Evolutionary conservation across 2,113 vertebrate genomes (phyloP).

Genomic region (Beaufortia kweichowensis): DNA sequence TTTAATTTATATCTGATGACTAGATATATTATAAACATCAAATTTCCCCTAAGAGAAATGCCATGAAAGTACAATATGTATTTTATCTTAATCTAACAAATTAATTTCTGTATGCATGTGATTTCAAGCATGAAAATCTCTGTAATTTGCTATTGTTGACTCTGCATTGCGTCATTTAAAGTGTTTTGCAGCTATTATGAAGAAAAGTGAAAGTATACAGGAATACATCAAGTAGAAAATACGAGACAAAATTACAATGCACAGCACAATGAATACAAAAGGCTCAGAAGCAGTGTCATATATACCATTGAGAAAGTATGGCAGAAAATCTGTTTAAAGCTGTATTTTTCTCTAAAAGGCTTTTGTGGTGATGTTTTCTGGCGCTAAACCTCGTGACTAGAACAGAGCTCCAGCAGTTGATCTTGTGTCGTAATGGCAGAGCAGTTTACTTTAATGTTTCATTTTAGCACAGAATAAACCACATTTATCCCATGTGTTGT

Average conservation of each 20-base stretch:
- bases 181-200: not conserved
- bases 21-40: not conserved
- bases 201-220: not conserved
- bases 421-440: constrained; percentile 3
- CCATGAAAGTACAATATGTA: not conserved
- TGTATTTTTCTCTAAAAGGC: not conserved
- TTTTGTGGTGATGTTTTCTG: not conserved
- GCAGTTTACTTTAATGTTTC: constrained; percentile 36
- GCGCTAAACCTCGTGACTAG: not conserved
- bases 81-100: not conserved
- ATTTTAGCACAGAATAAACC: constrained; percentile 19
- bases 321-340: not conserved
- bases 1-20: not conserved
- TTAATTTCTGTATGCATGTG: not conserved
- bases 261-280: not conserved
- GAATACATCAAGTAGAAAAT: not conserved
- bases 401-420: constrained; percentile 18
- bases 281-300: not conserved
- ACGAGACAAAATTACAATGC: not conserved
- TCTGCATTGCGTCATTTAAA: not conserved
- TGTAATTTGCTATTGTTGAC: not conserved
- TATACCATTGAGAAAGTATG: not conserved
- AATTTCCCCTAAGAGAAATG: not conserved
- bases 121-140: not conserved
- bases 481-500: constrained; percentile 41